Conservation (phyloP, 2,797 vertebrate genomes). For the Monodelphis domestica region DNA sequence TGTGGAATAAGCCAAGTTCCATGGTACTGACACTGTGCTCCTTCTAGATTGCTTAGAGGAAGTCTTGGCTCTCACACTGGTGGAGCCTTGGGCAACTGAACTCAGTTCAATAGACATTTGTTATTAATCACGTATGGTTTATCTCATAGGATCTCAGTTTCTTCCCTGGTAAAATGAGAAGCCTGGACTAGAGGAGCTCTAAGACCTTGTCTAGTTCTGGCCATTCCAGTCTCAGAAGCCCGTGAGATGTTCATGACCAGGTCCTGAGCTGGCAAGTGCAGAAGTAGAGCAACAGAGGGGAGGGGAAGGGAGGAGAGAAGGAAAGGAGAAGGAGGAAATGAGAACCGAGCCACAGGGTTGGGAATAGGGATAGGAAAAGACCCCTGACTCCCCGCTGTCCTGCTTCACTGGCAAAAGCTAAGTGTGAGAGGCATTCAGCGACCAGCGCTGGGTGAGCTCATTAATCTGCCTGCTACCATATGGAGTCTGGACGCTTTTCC, state of each 20-base stretch:
- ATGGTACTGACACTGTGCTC: not conserved
- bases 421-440: not conserved
- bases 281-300: not conserved
- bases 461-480: slow-evolving; percentile 53
- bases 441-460: slow-evolving; percentile 36
- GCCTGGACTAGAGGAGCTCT: not conserved
- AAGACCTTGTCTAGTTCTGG: not conserved
- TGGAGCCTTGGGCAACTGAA: not conserved
- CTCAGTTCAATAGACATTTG: not conserved
- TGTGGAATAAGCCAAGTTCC: not conserved
- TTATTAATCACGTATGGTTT: not conserved
- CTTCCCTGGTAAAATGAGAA: not conserved
- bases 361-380: slow-evolving; percentile 7
- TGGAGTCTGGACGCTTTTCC: slow-evolving; percentile 52
- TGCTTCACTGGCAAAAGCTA: slow-evolving; percentile 43
- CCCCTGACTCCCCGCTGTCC: slow-evolving; percentile 23
- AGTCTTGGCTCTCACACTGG: not conserved
- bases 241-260: not conserved
- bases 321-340: not conserved
- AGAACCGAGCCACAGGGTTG: not conserved
- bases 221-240: not conserved
- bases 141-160: not conserved
- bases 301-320: not conserved
- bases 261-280: not conserved
- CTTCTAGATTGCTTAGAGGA: not conserved